Conservation (phyloP, 1,140 invertebrate genomes). For the Penaeus chinensis region DNA sequence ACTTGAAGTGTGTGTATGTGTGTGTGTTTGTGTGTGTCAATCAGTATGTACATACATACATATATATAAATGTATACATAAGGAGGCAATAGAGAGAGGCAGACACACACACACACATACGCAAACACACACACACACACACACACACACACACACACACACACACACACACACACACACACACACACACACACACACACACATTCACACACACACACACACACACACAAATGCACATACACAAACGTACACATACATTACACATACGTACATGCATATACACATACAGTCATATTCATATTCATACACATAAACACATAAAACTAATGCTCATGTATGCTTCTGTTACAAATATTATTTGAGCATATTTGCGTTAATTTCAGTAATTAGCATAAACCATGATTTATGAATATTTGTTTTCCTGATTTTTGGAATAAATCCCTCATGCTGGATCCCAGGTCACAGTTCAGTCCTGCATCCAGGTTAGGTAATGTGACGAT, state of each 20-base stretch:
- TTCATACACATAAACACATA: background rate
- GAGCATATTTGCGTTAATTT: no score
- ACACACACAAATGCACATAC: background rate
- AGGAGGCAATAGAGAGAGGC: background rate
- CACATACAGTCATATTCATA: background rate
- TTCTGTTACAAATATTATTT: no score
- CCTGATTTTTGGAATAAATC: no score
- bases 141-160: background rate
- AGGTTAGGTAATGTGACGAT: no score
- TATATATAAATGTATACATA: background rate
- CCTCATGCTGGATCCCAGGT: no score
- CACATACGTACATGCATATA: background rate
- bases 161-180: background rate
- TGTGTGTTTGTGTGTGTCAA: no score
- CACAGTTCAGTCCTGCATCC: no score
- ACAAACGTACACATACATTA: background rate
- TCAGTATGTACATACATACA: background rate
- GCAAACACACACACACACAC: constrained; percentile 1
- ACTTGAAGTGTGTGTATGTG: background rate
- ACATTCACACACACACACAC: background rate
- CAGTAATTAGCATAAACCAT: no score
- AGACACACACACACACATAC: background rate
- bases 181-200: no score
- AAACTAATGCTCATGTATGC: no score
- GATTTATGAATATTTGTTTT: no score